Base-by-base conservation (phyloP, 2,888 invertebrate genomes). In the Caenorhabditis parvicauda region DNA sequence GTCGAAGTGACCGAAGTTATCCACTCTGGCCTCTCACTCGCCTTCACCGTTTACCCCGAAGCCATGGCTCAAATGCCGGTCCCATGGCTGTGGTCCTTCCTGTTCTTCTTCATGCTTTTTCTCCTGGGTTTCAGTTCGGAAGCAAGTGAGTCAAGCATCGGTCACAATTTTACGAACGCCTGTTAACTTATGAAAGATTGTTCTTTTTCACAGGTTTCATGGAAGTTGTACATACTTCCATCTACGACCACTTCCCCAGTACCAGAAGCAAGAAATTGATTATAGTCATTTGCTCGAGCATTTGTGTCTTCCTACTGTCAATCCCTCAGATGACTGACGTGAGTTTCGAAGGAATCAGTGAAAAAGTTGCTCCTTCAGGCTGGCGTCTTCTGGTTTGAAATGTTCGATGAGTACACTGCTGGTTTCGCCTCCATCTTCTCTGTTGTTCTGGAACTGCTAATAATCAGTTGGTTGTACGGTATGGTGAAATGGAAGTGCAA, bases 71-170 rank as follows among this genome's bases (percentile, higher is more conserved):
- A 78, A 42, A 74, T 82, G 70, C 80, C 81, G 0, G 28, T 75
- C 24, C 76, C 82, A 4, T 77, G 78, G 60, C 68, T 82, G 5
- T 83, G 82, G 82, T 70, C 80, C 3, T 70, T 77, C 9, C 68
- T 82, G 3, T 82, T 83, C 67, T 82, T 83, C 63, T 29, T 80
- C 38, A 82, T 82, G 82, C 69, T 82, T 12, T 80, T 81, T 59
- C 71, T 81, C 14, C 64, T 82, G 25, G 82, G 82, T 24, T 69
- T 82, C 51, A 70, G 67, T 49, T 68, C 64, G 1, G 51, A 56
- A 35, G 50, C 64, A 41, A 51, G 65, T 65, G 25, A 46, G 56
- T 28, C n/a, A n/a, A n/a, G n/a, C n/a, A n/a, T n/a, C n/a, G n/a
- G n/a, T n/a, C n/a, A n/a, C n/a, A n/a, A n/a, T n/a, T n/a, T n/a